These are phyloP conservation scores for Apodemia duryi DNA, from an alignment of 2,888 invertebrate genomes.

Conservation along the genomic window DNA sequence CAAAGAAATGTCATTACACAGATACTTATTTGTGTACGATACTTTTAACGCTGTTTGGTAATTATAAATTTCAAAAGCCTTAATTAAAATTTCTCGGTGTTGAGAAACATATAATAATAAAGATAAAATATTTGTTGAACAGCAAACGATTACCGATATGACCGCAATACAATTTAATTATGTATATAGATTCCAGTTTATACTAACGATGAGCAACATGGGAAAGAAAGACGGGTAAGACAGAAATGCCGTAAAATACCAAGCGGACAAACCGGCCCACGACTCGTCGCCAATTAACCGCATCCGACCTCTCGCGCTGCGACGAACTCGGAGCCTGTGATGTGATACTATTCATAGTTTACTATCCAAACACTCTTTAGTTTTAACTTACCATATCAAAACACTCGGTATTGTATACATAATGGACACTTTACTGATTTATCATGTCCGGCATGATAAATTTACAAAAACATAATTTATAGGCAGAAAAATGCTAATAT, in stretches of 20 bases:
- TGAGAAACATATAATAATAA: too few relatives aligned
- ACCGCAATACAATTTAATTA: conserved; percentile 3
- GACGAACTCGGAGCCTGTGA: conserved; percentile 39
- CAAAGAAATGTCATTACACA: too few relatives aligned
- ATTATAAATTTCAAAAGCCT: too few relatives aligned
- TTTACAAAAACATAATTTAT: too few relatives aligned
- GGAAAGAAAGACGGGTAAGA: conserved; percentile 34
- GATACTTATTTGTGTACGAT: too few relatives aligned
- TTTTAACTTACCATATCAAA: neutral
- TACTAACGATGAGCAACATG: conserved; percentile 20
- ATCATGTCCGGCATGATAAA: too few relatives aligned
- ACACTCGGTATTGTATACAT: too few relatives aligned
- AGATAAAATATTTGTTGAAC: neutral
- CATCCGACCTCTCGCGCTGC: conserved; percentile 56
- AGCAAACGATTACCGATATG: neutral
- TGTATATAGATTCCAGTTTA: neutral
- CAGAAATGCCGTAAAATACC: conserved; percentile 67
- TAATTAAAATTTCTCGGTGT: too few relatives aligned
- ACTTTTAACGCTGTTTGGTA: too few relatives aligned
- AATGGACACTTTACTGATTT: too few relatives aligned
- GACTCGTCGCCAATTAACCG: conserved; percentile 72
- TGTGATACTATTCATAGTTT: conserved; percentile 55
- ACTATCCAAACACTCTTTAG: conserved; percentile 4
- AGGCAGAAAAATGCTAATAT: too few relatives aligned
- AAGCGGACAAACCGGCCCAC: conserved; percentile 60